Percentiles rank a stretch among this genome's conserved stretches.
Conservation (phyloP, 1,140 invertebrate genomes). For the Cyclina sinensis region DNA sequence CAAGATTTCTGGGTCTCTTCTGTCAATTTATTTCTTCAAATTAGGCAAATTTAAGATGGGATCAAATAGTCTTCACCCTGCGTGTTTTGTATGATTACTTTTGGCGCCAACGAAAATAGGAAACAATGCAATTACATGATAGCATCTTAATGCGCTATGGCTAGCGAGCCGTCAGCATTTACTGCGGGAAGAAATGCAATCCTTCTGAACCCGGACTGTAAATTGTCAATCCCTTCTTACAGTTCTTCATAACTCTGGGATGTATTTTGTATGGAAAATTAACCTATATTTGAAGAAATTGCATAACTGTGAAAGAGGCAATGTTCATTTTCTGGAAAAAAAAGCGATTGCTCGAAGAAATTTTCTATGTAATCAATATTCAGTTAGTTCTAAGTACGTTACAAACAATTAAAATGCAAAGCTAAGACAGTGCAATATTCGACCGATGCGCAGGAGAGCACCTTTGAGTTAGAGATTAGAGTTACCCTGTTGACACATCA, state of each 20-base stretch:
- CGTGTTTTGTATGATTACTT: constrained; percentile 37
- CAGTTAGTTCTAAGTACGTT: too few species aligned
- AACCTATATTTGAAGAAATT: not conserved
- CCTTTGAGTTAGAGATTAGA: too few species aligned
- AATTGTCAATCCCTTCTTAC: not conserved
- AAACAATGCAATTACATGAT: constrained; percentile 67
- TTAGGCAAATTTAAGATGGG: constrained; percentile 61
- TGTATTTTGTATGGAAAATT: not conserved
- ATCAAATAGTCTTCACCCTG: constrained; percentile 57
- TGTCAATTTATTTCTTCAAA: constrained; percentile 63
- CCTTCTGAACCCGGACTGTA: not conserved
- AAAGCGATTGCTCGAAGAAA: too few species aligned
- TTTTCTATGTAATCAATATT: too few species aligned
- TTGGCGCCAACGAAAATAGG: constrained; percentile 60
- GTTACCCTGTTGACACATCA: too few species aligned
- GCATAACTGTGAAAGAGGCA: too few species aligned
- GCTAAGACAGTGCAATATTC: too few species aligned
- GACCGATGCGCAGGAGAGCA: too few species aligned
- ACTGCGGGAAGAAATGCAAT: constrained; percentile 47
- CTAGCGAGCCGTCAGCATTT: constrained; percentile 30
- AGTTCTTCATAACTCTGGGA: not conserved
- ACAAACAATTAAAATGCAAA: too few species aligned
- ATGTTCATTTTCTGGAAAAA: too few species aligned
- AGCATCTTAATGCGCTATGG: constrained; percentile 41
- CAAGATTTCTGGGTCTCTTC: not conserved